Conservation (phyloP, 2,797 vertebrate genomes). For the Propithecus perrieri region DNA sequence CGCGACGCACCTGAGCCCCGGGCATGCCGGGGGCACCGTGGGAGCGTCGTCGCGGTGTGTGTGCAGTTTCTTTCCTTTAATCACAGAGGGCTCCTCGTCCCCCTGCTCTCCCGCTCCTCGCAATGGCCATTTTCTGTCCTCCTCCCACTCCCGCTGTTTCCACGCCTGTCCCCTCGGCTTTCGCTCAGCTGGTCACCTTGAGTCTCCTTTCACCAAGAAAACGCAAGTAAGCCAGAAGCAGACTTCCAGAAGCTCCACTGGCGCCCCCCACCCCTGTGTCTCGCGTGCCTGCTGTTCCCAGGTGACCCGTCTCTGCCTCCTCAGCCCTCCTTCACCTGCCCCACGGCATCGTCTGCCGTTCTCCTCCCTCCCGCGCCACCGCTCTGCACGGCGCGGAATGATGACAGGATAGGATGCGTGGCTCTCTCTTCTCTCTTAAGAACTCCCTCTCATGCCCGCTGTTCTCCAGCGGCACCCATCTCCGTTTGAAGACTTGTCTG, state of each 20-base stretch:
- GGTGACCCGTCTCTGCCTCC: fast-evolving
- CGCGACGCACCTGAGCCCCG: fast-evolving
- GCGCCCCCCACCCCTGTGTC: fast-evolving
- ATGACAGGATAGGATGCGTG: fast-evolving
- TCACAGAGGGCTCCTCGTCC: background rate
- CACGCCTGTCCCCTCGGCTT: background rate
- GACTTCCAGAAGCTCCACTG: fast-evolving
- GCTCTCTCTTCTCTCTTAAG: background rate
- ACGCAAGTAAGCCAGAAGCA: background rate
- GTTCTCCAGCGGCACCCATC: fast-evolving
- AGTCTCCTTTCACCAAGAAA: background rate
- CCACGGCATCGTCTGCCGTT: fast-evolving
- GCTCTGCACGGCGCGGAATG: fast-evolving
- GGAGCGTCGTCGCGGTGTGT: fast-evolving
- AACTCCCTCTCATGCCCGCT: fast-evolving
- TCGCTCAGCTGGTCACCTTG: background rate
- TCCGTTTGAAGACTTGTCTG: background rate
- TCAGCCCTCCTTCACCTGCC: no score
- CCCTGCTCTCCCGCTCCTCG: background rate
- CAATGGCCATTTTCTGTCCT: no score
- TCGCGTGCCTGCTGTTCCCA: fast-evolving
- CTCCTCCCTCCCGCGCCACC: fast-evolving
- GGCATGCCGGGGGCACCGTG: fast-evolving
- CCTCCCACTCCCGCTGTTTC: fast-evolving
- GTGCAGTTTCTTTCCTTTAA: background rate